phyloP scores from a whole-genome alignment of 2,113 vertebrate species.

The Panthera leo region DNA sequence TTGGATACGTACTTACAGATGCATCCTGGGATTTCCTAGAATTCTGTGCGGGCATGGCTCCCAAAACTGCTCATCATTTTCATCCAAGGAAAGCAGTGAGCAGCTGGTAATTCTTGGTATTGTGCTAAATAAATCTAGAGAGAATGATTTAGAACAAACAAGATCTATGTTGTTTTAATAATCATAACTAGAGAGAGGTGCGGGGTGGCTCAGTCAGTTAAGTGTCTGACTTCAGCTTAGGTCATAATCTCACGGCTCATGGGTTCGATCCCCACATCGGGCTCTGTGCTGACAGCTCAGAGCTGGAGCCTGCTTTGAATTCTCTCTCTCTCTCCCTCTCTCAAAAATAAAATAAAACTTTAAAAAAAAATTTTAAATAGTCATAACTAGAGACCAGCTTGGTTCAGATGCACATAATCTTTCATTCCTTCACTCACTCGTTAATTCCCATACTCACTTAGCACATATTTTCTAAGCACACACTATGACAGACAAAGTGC shows the following conservation, averaged over 20 bases:
- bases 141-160: conserved; percentile 32
- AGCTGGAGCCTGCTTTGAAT: too few relatives aligned
- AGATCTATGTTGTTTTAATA: not conserved
- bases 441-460: not conserved
- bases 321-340: too few relatives aligned
- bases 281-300: too few relatives aligned
- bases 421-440: not conserved
- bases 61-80: conserved; percentile 25
- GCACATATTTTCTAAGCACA: not conserved
- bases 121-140: conserved; percentile 46
- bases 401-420: not conserved
- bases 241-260: too few relatives aligned
- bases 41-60: conserved; percentile 44
- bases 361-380: not conserved
- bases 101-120: conserved; percentile 58
- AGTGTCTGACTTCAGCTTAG: too few relatives aligned
- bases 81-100: conserved; percentile 32
- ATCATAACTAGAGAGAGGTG: not conserved
- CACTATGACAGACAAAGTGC: not conserved
- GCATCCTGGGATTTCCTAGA: conserved; percentile 49
- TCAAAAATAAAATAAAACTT: too few relatives aligned
- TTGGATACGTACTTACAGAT: conserved; percentile 15
- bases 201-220: too few relatives aligned
- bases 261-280: too few relatives aligned
- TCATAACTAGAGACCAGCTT: not conserved